Conservation (phyloP, 2,113 vertebrate species). For the Etia nguti region DNA sequence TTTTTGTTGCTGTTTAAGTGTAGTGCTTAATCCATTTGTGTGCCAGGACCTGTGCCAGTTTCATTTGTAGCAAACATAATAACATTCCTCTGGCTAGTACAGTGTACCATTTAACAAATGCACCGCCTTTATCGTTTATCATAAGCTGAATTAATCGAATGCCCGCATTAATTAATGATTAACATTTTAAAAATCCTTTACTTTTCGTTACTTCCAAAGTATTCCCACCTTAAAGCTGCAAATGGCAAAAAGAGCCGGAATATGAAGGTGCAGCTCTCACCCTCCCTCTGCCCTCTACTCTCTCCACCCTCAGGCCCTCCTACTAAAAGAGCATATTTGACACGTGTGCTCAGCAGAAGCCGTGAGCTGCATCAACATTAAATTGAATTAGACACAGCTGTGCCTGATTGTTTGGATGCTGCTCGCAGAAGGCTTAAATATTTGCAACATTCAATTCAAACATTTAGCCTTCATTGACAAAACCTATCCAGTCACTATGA, state of each 20-base stretch:
- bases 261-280: not conserved
- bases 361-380: not conserved
- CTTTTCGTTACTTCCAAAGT: not conserved
- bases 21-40: not conserved
- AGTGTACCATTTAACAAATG: not conserved
- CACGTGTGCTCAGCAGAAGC: not conserved
- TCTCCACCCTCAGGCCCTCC: not conserved
- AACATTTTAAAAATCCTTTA: not conserved
- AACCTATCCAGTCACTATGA: not conserved
- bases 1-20: not conserved
- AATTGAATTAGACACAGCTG: not conserved
- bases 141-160: not conserved
- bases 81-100: not conserved
- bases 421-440: not conserved
- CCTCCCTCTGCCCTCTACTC: not conserved
- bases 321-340: not conserved
- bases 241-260: not conserved
- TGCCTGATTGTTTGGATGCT: not conserved
- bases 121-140: not conserved
- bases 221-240: not conserved
- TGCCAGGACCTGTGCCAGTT: not conserved
- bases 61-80: not conserved
- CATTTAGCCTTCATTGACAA: not conserved
- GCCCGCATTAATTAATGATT: not conserved
- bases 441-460: not conserved